These are phyloP conservation scores for Drosophila affinis DNA, from an alignment of 2,888 invertebrate genomes.

Conservation along the genomic window DNA sequence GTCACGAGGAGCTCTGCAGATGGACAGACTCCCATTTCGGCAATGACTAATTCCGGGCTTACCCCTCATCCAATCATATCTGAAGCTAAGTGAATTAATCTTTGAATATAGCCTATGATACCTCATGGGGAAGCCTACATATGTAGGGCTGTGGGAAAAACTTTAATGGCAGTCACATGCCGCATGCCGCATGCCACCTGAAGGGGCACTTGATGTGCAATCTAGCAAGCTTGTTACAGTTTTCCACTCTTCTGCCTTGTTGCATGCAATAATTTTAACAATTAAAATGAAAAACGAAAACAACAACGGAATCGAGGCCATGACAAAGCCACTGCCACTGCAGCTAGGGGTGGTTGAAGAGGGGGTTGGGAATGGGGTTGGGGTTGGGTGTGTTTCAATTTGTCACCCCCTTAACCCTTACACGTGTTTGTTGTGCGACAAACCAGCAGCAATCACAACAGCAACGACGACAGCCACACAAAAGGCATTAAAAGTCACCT, in stretches of 20 bases:
- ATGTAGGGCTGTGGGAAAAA: neutral
- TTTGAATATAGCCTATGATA: no score
- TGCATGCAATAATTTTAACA: slow-evolving; percentile 63
- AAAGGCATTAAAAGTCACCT: slow-evolving; percentile 76
- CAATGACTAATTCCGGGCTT: no score
- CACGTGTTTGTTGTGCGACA: slow-evolving; percentile 47
- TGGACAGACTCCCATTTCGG: neutral
- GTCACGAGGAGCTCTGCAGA: neutral
- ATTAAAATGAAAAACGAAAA: slow-evolving; percentile 56
- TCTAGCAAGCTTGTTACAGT: slow-evolving; percentile 46
- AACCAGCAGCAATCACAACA: slow-evolving; percentile 68
- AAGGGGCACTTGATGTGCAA: slow-evolving; percentile 44
- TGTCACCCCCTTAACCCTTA: slow-evolving; percentile 48
- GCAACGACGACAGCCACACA: slow-evolving; percentile 38
- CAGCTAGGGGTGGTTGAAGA: slow-evolving; percentile 20
- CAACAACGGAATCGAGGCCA: slow-evolving; percentile 39
- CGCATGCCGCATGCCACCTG: slow-evolving; percentile 12
- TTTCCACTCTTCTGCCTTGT: slow-evolving; percentile 25
- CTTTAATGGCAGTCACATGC: slow-evolving; percentile 1
- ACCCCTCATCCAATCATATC: no score
- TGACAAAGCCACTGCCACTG: slow-evolving; percentile 45
- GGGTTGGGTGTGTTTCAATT: slow-evolving; percentile 19
- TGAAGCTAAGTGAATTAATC: neutral
- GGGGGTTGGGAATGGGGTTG: neutral
- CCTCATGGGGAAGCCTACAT: neutral